Percentiles rank a stretch among this genome's conserved stretches.
phyloP scores from a whole-genome alignment of 2,797 vertebrate genomes.

The Erpetoichthys calabaricus region DNA sequence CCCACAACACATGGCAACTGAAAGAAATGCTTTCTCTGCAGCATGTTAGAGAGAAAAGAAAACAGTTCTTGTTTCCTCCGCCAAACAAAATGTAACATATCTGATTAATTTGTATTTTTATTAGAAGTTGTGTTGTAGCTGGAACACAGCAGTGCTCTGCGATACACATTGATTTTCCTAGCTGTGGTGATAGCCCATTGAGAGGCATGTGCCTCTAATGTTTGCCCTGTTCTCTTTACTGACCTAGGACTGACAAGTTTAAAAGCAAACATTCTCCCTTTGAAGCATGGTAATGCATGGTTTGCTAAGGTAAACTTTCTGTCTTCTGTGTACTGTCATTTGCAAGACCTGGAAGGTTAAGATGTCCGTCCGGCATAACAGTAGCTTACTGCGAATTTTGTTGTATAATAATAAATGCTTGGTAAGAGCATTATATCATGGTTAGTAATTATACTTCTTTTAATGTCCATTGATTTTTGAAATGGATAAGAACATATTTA shows the following conservation, averaged over 20 bases:
- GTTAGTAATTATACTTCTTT: too few relatives aligned
- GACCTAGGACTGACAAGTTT: background rate
- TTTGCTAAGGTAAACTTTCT: background rate
- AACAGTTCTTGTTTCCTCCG: constrained; percentile 25
- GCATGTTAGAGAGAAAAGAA: constrained; percentile 25
- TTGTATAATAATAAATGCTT: too few relatives aligned
- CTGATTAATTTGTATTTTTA: constrained; percentile 13
- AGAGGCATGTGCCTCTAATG: background rate
- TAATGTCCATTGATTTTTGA: too few relatives aligned
- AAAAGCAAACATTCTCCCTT: constrained; percentile 1
- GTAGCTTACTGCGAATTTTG: too few relatives aligned
- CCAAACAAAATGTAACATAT: constrained; percentile 14
- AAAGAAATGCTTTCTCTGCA: constrained; percentile 31
- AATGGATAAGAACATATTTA: too few relatives aligned
- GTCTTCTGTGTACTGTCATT: background rate
- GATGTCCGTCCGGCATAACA: too few relatives aligned
- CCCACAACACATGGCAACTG: constrained; percentile 18
- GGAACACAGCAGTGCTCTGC: constrained; percentile 9
- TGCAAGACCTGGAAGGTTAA: background rate
- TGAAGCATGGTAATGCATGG: background rate
- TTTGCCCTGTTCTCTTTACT: background rate
- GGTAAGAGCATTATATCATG: too few relatives aligned
- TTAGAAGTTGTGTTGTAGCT: constrained; percentile 11
- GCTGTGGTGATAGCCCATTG: constrained; percentile 5
- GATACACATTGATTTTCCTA: background rate